Base-by-base conservation (phyloP, 2,888 invertebrate species). In the Lasioglossum malachurum region DNA sequence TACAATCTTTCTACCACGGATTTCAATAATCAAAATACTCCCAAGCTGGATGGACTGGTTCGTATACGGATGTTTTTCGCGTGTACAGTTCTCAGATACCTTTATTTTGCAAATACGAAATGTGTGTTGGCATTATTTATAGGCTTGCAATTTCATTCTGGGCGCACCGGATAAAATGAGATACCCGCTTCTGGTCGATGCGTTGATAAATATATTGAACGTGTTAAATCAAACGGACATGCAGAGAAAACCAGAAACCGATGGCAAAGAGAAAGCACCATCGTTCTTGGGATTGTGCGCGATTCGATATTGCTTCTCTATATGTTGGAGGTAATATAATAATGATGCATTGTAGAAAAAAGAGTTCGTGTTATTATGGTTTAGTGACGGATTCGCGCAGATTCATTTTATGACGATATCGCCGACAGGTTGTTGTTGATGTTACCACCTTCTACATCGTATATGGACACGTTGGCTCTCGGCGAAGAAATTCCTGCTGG, bases 121-220 rank as follows among this genome's bases (percentile, higher is more conserved):
- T n/a, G n/a, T n/a, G n/a, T n/a, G 41, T 41, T 5, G 38, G 14
- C 5, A n/a, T 71, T 71, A 19, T 75, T 83, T 91, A 23, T 82
- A 95, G 96, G 99, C 99, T 2, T 98, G 98, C 95, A 99, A 99
- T 96, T 99, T 99, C 94, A 97, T 99, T 83, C 96, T 99, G 86
- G 98, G 98, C 77, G 98, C 98, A 2, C 98, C 98, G 0, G 99
- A 99, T 94, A 98, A 98, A 95, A 96, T 99, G 78, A 98, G 98
- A 93, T 99, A 99, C 96, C 97, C 98, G 0, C 95, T 98, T 71
- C 96, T 99, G 12, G 97, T 99, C 87, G 98, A 98, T 93, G 98
- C 99, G 0, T 95, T 99, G 7, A 97, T 99, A 44, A 97, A 98
- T 88, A 97, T 99, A 89, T 95, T 99, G 73, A 97, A 97, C 93